Evolutionary conservation across 2,888 invertebrate genomes (phyloP).

Genomic region (Plagodis dolabraria): DNA sequence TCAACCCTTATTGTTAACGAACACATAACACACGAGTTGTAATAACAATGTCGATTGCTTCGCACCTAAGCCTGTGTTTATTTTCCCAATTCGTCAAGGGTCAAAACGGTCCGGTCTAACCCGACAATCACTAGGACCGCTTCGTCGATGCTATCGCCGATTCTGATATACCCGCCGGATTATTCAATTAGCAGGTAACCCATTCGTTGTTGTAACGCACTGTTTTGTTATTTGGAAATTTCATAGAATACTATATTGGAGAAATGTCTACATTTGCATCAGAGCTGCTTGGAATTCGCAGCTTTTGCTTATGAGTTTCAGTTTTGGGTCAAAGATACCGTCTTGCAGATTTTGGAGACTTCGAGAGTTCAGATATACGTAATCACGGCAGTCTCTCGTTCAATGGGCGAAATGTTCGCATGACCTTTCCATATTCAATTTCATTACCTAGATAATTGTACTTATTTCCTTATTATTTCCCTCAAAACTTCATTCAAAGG

Average conservation of each 20-base stretch:
- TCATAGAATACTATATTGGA: constrained; percentile 38
- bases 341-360: background rate
- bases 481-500: too few species aligned
- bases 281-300: constrained; percentile 9
- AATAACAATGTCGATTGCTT: constrained; percentile 66
- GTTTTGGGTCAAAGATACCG: background rate
- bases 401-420: constrained; percentile 3
- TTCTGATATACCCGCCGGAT: constrained; percentile 83
- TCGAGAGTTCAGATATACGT: background rate
- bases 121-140: constrained; percentile 83
- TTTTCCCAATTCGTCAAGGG: constrained; percentile 73
- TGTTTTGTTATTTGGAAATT: constrained; percentile 31
- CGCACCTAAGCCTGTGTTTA: constrained; percentile 77
- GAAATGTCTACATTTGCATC: background rate
- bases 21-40: constrained; percentile 42
- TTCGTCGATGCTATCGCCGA: constrained; percentile 83
- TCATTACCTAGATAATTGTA: too few species aligned
- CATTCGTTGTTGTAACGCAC: constrained; percentile 39
- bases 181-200: constrained; percentile 80
- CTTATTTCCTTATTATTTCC: too few species aligned
- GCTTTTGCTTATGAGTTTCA: constrained; percentile 10
- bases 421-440: background rate
- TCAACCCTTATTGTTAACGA: constrained; percentile 22
- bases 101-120: constrained; percentile 84
- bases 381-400: background rate